Conservation (phyloP, 92 coral and sea anemone species). For the Nematostella vectensis region DNA sequence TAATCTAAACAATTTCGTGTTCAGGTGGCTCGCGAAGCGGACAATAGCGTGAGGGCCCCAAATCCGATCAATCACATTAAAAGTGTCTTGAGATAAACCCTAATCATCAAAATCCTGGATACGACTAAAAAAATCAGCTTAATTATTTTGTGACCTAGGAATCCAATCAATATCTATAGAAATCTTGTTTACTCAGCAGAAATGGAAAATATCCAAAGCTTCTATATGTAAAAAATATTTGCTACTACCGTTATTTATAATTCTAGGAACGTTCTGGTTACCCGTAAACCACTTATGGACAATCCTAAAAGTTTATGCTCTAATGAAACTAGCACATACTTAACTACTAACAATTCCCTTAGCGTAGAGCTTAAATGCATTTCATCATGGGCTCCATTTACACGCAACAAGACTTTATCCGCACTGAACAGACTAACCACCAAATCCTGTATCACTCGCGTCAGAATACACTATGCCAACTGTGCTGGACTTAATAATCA, state of each 20-base stretch:
- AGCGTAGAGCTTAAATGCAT: slow-evolving; percentile 35
- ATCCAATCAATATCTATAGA: slow-evolving; percentile 47
- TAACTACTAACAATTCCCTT: slow-evolving; percentile 47
- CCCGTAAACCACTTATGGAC: slow-evolving; percentile 51
- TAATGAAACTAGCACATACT: slow-evolving; percentile 37
- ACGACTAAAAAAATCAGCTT: slow-evolving; percentile 48
- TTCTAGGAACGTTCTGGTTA: slow-evolving; percentile 45
- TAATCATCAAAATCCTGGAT: slow-evolving; percentile 34
- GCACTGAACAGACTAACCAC: slow-evolving; percentile 18
- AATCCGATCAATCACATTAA: slow-evolving; percentile 15
- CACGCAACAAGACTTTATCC: slow-evolving; percentile 19
- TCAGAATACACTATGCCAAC: slow-evolving; percentile 31
- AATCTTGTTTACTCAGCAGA: slow-evolving; percentile 23
- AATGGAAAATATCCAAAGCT: slow-evolving; percentile 15
- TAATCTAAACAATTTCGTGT: slow-evolving; percentile 21
- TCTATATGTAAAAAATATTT: slow-evolving; percentile 16
- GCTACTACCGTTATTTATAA: slow-evolving; percentile 15
- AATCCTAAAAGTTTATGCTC: slow-evolving; percentile 31
- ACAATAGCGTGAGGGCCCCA: slow-evolving; percentile 55
- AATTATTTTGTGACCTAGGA: slow-evolving; percentile 29
- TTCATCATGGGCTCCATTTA: slow-evolving; percentile 27
- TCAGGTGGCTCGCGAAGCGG: slow-evolving; percentile 32
- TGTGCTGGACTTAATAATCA: slow-evolving; percentile 12
- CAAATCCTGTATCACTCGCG: slow-evolving; percentile 35
- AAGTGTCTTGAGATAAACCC: slow-evolving; percentile 17